Evolutionary conservation across 2,888 invertebrate genomes (phyloP), one percentile per base, ranked within the genome.

Genomic region (Psylliodes chrysocephalus): DNA sequence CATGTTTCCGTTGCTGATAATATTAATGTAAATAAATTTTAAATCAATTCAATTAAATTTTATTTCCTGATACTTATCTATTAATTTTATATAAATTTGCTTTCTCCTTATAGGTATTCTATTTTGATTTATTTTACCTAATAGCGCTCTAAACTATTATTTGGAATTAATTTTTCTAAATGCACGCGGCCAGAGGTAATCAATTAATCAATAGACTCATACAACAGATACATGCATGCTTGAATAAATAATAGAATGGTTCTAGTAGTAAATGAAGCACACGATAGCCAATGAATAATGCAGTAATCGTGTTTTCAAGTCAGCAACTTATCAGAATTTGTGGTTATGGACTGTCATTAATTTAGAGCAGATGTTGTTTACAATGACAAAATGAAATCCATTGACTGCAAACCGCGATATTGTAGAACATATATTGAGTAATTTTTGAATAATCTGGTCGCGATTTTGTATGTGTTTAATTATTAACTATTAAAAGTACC

Each of bases 321-420:
- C 56, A 57, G 56, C 56, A 19, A 47, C 46, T 57, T 35, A 57
- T 57, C 56, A 57, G 56, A 57, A 47, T 35, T 57, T 57, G 56
- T 57, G 56, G 47, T 57, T 57, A 47, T 33, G 18, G 8, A 47
- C 19, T 15, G 47, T 57, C 46, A 47, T 57, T 57, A 46, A 57
- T 57, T 57, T 57, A 44, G 55, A 57, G 7, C 38, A 30, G 56
- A 28, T 35, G 56, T 57, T 35, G 15, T 15, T 46, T 57, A 35
- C n/a, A 25, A 47, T 25, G 15, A 46, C 35, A 47, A 57, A 46
- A 35, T 46, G n/a, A 19, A 57, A 30, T 47, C 18, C 38, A 35
- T 35, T 35, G 35, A 35, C 14, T 35, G 14, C 12, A 4, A 35
- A 12, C 4, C 6, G n/a, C 22, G 22, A 4, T 22, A 6, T 22